Percentiles rank a stretch among this genome's conserved stretches.
Conservation (phyloP, 92 coral and sea anemone genomes). For the Umimayanthus chanpuru region DNA sequence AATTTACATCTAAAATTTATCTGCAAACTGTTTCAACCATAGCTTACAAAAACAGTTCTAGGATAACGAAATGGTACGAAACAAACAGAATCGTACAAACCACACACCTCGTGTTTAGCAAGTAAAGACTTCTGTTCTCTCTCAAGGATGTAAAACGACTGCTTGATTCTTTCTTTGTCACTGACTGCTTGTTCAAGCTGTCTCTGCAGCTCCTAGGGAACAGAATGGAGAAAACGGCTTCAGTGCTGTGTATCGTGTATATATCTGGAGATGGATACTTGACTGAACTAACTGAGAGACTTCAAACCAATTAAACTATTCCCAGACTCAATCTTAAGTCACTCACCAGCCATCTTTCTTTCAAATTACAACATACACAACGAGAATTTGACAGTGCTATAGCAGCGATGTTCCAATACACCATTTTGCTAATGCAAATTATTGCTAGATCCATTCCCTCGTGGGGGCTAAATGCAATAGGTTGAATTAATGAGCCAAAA, state of each 20-base stretch:
- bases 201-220: constrained; percentile 48
- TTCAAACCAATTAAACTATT: not conserved
- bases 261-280: too few relatives aligned
- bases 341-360: not conserved
- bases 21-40: too few relatives aligned
- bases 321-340: not conserved
- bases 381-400: too few relatives aligned
- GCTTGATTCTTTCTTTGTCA: constrained; percentile 63
- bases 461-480: too few relatives aligned
- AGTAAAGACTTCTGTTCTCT: constrained; percentile 58
- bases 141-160: constrained; percentile 59
- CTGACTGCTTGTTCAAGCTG: constrained; percentile 42
- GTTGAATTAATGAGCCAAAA: too few relatives aligned
- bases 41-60: not conserved
- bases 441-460: too few relatives aligned
- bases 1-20: too few relatives aligned
- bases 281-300: too few relatives aligned
- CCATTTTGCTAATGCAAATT: too few relatives aligned
- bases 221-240: not conserved
- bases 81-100: not conserved
- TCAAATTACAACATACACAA: not conserved
- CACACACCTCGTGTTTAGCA: constrained; percentile 62
- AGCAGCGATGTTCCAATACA: too few relatives aligned
- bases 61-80: constrained; percentile 18
- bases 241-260: not conserved